Conservation (phyloP, 1,140 invertebrate species). For the Galendromus occidentalis region DNA sequence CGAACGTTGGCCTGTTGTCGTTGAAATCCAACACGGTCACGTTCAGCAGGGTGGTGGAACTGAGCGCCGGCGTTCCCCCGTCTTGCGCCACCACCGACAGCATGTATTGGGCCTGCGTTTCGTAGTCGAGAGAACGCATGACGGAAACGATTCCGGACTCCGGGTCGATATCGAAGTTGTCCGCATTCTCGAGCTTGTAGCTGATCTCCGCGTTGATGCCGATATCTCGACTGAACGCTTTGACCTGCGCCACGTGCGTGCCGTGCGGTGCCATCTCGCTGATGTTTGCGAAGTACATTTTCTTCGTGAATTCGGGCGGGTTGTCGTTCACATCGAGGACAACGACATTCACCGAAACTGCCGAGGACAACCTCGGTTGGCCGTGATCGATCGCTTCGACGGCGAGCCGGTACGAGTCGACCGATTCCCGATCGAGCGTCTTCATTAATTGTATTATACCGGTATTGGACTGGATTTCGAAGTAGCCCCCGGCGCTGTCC, state of each 20-base stretch:
- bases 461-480: conserved; percentile 48
- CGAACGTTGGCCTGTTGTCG: conserved; percentile 67
- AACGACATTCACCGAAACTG: conserved; percentile 41
- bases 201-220: conserved; percentile 76
- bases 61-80: conserved; percentile 57
- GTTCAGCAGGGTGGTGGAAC: conserved; percentile 45
- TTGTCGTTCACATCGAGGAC: conserved; percentile 75
- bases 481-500: conserved; percentile 40
- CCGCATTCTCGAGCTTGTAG: conserved; percentile 69
- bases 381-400: conserved; percentile 61
- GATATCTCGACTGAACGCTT: conserved; percentile 47
- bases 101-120: conserved; percentile 34
- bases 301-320: conserved; percentile 66
- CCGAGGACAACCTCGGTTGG: conserved; percentile 39
- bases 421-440: conserved; percentile 60
- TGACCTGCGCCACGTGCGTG: conserved; percentile 42
- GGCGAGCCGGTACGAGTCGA: conserved; percentile 58
- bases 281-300: conserved; percentile 48
- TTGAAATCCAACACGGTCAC: conserved; percentile 68
- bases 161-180: conserved; percentile 52
- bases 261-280: conserved; percentile 47
- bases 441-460: conserved; percentile 63
- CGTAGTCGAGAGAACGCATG: conserved; percentile 46
- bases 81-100: conserved; percentile 75
- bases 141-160: conserved; percentile 48